phyloP scores from a whole-genome alignment of 2,113 vertebrate genomes.

The Rhadina sibilatrix region DNA sequence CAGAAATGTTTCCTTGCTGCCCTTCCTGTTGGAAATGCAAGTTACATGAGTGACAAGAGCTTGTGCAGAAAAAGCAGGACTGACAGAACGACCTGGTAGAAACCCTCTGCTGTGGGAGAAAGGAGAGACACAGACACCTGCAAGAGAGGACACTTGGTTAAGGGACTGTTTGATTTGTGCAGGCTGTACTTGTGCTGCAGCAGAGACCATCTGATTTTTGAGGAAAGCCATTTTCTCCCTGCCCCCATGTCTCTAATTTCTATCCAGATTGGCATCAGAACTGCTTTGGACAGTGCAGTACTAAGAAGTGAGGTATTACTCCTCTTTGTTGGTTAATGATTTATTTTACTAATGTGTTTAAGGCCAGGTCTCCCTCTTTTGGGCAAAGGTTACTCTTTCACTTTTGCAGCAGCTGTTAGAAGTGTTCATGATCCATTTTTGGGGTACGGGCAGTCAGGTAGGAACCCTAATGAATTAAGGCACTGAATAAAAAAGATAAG shows the following conservation, averaged over 20 bases:
- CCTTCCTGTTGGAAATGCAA: background rate
- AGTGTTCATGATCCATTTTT: background rate
- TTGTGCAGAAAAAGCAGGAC: background rate
- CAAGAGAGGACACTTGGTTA: background rate
- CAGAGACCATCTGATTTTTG: background rate
- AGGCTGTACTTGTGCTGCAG: background rate
- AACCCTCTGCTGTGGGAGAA: background rate
- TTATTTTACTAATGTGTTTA: background rate
- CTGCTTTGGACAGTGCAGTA: background rate
- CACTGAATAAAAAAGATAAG: background rate
- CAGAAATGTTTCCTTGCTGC: background rate
- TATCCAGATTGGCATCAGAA: background rate
- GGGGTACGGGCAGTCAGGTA: background rate
- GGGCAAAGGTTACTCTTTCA: background rate
- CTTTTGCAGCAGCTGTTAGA: background rate
- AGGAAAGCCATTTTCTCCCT: background rate
- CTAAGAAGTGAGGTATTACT: background rate
- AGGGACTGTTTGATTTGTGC: background rate
- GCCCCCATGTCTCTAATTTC: background rate
- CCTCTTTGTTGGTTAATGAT: background rate
- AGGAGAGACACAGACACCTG: background rate
- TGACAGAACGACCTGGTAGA: accelerated
- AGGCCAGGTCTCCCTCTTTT: background rate
- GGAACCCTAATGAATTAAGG: background rate
- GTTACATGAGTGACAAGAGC: background rate